Percentiles rank a stretch among this genome's conserved stretches.
Evolutionary conservation across 2,888 invertebrate species (phyloP).

Genomic region (Seira sanloemensis): DNA sequence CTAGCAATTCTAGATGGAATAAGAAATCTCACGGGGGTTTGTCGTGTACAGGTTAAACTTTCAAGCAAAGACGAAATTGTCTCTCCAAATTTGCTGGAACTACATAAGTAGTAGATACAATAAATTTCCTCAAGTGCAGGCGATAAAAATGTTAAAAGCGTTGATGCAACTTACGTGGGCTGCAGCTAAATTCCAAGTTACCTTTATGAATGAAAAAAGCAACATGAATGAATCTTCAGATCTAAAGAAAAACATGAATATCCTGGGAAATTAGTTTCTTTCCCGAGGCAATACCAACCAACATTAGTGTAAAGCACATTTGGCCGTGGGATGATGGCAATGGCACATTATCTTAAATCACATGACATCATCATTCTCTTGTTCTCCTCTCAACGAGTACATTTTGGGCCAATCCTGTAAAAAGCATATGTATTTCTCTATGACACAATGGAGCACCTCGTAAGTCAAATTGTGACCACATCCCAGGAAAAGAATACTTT

Average conservation of each 20-base stretch:
- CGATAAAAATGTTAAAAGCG: no score
- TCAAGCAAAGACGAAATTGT: no score
- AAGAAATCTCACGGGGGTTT: no score
- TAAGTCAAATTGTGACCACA: neutral
- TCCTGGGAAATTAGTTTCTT: neutral
- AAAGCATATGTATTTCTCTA: neutral
- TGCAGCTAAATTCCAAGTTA: no score
- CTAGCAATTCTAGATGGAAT: no score
- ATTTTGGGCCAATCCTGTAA: neutral
- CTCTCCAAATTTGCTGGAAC: no score
- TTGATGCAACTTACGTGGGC: no score
- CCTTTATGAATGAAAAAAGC: neutral
- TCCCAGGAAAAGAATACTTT: neutral
- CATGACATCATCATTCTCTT: neutral
- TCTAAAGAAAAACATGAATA: neutral
- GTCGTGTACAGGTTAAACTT: no score
- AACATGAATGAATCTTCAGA: neutral
- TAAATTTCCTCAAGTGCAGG: no score
- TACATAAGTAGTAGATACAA: no score
- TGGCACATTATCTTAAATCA: neutral
- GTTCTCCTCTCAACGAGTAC: neutral
- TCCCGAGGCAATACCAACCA: neutral
- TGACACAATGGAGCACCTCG: neutral
- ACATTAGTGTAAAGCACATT: neutral
- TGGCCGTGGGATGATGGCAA: neutral